phyloP scores from a whole-genome alignment of 2,113 vertebrate genomes.

The Mionectes macconnelli region DNA sequence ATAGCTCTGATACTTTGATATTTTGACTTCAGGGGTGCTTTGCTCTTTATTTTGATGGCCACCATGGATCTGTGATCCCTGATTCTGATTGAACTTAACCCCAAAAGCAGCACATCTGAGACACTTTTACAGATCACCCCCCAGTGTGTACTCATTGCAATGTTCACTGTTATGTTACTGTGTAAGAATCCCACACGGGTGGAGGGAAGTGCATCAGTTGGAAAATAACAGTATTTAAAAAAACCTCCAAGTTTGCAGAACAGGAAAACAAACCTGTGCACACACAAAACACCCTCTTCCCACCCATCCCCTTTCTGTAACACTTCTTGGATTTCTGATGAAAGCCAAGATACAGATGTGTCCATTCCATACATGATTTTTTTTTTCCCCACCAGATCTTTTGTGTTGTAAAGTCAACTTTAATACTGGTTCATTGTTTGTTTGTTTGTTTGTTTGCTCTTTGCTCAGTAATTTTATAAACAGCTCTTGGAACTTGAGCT shows the following conservation, averaged over 20 bases:
- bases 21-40: neutral
- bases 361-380: neutral
- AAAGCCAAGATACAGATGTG: neutral
- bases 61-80: neutral
- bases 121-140: neutral
- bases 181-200: neutral
- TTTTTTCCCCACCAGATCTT: neutral
- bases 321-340: neutral
- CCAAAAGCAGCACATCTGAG: neutral
- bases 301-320: neutral
- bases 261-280: neutral
- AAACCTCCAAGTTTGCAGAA: neutral
- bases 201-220: neutral
- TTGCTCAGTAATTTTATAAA: neutral
- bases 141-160: neutral
- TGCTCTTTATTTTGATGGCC: neutral
- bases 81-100: neutral
- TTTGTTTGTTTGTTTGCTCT: neutral
- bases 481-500: neutral
- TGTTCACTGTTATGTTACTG: neutral
- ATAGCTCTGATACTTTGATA: neutral
- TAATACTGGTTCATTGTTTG: rapidly evolving
- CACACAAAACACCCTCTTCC: neutral
- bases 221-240: neutral
- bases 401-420: neutral